Base-by-base conservation (phyloP, 2,113 vertebrate genomes). In the Genyomyrus donnyi region DNA sequence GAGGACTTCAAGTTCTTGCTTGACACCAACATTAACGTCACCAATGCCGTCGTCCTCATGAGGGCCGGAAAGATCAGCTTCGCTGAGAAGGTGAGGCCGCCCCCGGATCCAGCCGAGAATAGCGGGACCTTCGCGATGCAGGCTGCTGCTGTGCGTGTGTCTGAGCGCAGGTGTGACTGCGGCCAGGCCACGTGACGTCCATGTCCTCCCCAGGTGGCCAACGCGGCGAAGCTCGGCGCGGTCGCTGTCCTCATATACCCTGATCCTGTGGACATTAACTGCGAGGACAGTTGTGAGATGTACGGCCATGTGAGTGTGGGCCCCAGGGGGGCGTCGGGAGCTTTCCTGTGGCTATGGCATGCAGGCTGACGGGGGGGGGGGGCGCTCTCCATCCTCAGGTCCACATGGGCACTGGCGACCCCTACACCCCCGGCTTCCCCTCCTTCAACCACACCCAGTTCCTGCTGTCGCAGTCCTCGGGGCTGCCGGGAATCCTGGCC, bases 361-460 rank as follows among this genome's bases (percentile, higher is more conserved):
- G 27, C 1, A 3, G 9, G 17, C 46, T 89, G 9, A 80, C 1
- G 2, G n/a, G 48, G 39, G 15, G 4, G 15, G 4, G 21, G 85
- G 9, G 13, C 3, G 84, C 35, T 87, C 66, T 49, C 92, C 93
- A 3, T 93, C 52, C 94, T 90, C 91, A 99, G 98, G 98, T 98
- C 90, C 98, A 99, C 88, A 91, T 97, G 88, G 98, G 98, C 89
- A 97, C 97, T 3, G 98, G 98, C 2, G 98, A 99, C 90, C 98
- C 98, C 19, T 98, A 95, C 85, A 99, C 98, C 0, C 98, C 98
- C 24, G 98, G 98, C n/a, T 99, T 99, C 42, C 98, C 98, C 17
- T 99, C 98, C 48, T 99, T 99, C 93, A 98, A 98, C 92, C 97
- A 98, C 87, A 99, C 97, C 10, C 97, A 97, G 91, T 99, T 99